Evolutionary conservation across 2,888 invertebrate genomes (phyloP), one percentile per base, ranked within the genome.

Genomic region (Itoplectis maculator): DNA sequence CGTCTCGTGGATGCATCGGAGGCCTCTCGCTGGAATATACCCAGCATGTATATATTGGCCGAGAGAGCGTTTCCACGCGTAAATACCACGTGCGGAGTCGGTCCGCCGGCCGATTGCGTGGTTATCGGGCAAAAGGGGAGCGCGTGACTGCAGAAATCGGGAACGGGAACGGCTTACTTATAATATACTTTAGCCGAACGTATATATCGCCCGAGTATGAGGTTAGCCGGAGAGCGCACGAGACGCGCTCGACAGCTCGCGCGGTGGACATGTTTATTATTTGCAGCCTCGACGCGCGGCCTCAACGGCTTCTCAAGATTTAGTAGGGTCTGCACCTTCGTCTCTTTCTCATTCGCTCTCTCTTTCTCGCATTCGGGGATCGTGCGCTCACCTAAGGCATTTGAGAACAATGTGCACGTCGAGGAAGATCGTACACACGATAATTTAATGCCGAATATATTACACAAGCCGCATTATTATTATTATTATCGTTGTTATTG

Each of bases 211-310:
- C n/a, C n/a, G 40, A 61, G 54, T 11, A 54, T 20, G 11, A 54
- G 61, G 61, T 59, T 59, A 83, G 59, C 73, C 81, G 70, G 74
- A 76, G 78, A 82, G 29, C 29, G 29, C 29, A 78, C 84, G 83
- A 85, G 81, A 84, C 84, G 84, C 29, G 29, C 29, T 82, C 83
- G 61, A 61, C 37, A 61, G 37, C 37, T 56, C 56, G 76, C 79
- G 79, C 80, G 79, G 79, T 86, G 84, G 86, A 87, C 86, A 87
- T 87, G 87, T 87, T 87, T 87, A 87, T 87, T 87, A 87, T 86
- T 86, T 87, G 83, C 84, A 29, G 5, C 29, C 29, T 29, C 29
- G 5, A 29, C 29, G 29, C 81, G 83, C 85, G 86, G 83, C 79
- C 84, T 86, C 86, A 5, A 29, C 29, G 3, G 49, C 11, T 68